Evolutionary conservation across 2,888 invertebrate genomes (phyloP).

Genomic region (Drosophila antonietae): DNA sequence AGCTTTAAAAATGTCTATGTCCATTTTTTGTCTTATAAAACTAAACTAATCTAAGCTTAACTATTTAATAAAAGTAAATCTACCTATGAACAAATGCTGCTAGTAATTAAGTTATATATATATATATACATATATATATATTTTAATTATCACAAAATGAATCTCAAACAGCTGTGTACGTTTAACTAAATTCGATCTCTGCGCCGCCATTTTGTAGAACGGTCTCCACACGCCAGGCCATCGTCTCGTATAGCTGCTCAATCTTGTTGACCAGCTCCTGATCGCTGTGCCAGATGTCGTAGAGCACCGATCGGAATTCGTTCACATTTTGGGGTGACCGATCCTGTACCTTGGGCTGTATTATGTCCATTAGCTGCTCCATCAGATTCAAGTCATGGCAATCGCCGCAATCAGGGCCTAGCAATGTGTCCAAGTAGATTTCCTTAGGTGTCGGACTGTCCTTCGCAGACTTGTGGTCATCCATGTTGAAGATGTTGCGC

Average conservation of each 20-base stretch:
- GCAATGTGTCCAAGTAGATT: constrained; percentile 61
- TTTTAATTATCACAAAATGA: background rate
- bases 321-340: constrained; percentile 52
- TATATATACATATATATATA: background rate
- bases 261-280: constrained; percentile 55
- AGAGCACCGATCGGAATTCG: constrained; percentile 58
- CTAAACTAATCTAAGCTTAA: constrained; percentile 43
- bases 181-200: constrained; percentile 33
- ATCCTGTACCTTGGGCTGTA: constrained; percentile 53
- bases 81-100: background rate
- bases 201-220: constrained; percentile 53
- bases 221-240: constrained; percentile 56
- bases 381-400: constrained; percentile 60
- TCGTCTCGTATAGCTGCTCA: constrained; percentile 60
- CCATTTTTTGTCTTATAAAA: constrained; percentile 36
- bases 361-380: constrained; percentile 64
- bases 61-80: constrained; percentile 36
- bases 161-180: background rate
- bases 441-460: constrained; percentile 44
- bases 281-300: constrained; percentile 70
- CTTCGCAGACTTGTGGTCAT: constrained; percentile 44
- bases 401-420: constrained; percentile 51
- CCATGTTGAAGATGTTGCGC: constrained; percentile 74
- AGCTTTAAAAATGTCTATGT: constrained; percentile 14
- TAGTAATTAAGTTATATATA: background rate